A percentile compares a stretch with the other conserved stretches of the same genome.
These are phyloP conservation scores for Stercorarius parasiticus DNA, from an alignment of 2,113 vertebrate species.

Conservation along the genomic window DNA sequence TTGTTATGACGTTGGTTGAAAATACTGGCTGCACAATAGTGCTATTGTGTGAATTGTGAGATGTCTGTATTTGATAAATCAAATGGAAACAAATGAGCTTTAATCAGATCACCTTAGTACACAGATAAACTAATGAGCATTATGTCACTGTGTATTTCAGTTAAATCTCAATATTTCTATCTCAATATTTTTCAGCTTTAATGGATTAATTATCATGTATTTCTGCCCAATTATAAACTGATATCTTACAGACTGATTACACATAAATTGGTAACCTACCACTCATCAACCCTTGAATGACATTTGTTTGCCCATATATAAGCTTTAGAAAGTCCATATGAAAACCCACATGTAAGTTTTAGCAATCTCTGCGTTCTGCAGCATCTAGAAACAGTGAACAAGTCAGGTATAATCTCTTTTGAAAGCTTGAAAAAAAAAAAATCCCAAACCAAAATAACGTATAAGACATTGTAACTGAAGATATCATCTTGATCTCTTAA, in stretches of 20 bases:
- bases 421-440: neutral
- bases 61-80: neutral
- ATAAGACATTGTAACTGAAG: neutral
- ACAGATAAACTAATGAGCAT: neutral
- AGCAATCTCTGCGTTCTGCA: neutral
- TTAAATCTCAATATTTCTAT: neutral
- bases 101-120: neutral
- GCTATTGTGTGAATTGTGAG: neutral
- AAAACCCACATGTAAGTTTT: neutral
- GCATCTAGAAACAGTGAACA: neutral
- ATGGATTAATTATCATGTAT: neutral
- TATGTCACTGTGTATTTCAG: neutral
- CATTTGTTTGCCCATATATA: neutral
- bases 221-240: neutral
- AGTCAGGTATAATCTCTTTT: neutral
- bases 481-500: neutral
- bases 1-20: neutral
- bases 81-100: neutral
- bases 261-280: neutral
- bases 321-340: neutral
- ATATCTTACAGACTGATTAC: neutral
- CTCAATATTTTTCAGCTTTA: neutral
- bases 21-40: neutral
- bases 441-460: neutral
- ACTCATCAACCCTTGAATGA: neutral